These are phyloP conservation scores for Aegithalos caudatus DNA, from an alignment of 2,113 vertebrate genomes.

Conservation along the genomic window DNA sequence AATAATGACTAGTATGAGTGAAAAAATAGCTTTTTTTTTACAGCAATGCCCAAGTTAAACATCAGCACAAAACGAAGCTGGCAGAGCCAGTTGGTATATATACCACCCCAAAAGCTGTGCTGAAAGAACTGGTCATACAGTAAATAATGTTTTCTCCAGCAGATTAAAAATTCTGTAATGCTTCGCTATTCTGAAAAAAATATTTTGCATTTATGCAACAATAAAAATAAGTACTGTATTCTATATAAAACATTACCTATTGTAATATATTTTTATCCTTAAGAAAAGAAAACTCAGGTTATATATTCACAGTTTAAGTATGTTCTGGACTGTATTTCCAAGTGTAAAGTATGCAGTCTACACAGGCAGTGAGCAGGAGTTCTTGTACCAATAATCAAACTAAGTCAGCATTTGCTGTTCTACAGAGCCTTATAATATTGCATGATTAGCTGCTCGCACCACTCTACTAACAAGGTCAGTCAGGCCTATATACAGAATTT, in stretches of 20 bases:
- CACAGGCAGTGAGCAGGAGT: slow-evolving; percentile 65
- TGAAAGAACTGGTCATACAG: slow-evolving; percentile 7
- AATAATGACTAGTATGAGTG: not conserved
- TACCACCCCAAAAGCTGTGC: slow-evolving; percentile 31
- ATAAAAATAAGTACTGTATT: slow-evolving; percentile 58
- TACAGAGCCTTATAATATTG: slow-evolving; percentile 22
- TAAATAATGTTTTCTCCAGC: slow-evolving; percentile 42
- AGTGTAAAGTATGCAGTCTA: slow-evolving; percentile 50
- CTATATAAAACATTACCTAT: slow-evolving; percentile 65
- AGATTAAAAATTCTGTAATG: slow-evolving; percentile 49
- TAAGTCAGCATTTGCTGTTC: slow-evolving; percentile 41
- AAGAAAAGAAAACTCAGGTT: slow-evolving; percentile 56
- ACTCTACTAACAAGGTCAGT: slow-evolving; percentile 63
- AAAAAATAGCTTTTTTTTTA: not conserved
- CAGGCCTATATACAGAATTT: slow-evolving; percentile 58
- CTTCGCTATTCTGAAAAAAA: slow-evolving; percentile 57
- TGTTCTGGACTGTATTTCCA: slow-evolving; percentile 56
- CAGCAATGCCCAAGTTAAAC: not conserved
- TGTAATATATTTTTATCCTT: slow-evolving; percentile 48
- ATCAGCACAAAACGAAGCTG: slow-evolving; percentile 17
- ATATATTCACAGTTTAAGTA: slow-evolving; percentile 62
- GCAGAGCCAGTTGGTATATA: not conserved
- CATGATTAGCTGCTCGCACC: slow-evolving; percentile 59
- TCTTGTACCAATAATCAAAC: slow-evolving; percentile 17
- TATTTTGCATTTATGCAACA: slow-evolving; percentile 57